phyloP scores from a whole-genome alignment of 2,888 invertebrate species.

The Tubiluchus corallicola region DNA sequence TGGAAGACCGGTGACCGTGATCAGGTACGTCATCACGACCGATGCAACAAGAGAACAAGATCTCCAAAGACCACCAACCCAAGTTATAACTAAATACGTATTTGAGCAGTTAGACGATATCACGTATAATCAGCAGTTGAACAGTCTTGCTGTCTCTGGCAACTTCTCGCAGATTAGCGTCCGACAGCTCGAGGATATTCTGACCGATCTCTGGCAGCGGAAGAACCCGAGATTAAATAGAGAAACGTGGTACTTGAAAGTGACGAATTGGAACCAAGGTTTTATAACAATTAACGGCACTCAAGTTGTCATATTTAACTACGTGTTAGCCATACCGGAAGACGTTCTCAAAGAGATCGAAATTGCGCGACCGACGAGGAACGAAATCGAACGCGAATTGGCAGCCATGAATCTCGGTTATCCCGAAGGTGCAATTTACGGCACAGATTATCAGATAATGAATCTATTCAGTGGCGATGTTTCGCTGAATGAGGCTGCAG shows the following conservation, averaged over 20 bases:
- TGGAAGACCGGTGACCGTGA: background rate
- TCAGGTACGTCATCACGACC: background rate
- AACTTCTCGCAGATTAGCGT: no score
- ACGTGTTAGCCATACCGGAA: background rate
- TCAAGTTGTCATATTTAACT: background rate
- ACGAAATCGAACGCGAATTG: background rate
- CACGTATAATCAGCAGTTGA: no score
- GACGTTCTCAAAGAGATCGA: background rate
- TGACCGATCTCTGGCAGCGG: no score
- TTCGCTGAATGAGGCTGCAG: background rate
- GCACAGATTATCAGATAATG: background rate
- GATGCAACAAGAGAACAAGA: no score
- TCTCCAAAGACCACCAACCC: no score
- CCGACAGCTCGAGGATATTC: no score
- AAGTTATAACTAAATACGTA: no score
- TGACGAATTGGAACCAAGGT: background rate
- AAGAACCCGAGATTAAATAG: no score
- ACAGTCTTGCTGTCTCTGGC: no score
- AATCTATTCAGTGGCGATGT: background rate
- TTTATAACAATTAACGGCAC: background rate
- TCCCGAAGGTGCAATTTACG: background rate
- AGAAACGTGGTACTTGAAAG: background rate
- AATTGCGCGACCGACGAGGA: background rate
- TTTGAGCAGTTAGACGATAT: no score
- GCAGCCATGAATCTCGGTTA: background rate